Evolutionary conservation across 2,797 vertebrate genomes (phyloP).

Genomic region (Ambastaia sidthimunki): DNA sequence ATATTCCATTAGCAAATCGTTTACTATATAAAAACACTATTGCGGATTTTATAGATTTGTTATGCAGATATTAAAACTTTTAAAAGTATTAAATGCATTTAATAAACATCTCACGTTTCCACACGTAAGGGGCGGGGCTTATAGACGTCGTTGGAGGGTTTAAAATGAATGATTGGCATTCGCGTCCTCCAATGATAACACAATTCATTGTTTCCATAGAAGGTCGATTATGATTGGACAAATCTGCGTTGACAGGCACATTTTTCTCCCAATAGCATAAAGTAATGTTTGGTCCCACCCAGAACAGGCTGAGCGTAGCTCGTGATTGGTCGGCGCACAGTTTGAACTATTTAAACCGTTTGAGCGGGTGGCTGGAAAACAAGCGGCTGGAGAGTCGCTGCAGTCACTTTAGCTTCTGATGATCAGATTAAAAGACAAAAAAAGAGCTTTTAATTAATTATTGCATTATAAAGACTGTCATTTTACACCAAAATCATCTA

Average conservation of each 20-base stretch:
- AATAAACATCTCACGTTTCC: neutral
- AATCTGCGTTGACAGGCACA: neutral
- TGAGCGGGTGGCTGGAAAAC: neutral
- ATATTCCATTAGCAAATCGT: neutral
- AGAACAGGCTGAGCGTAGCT: neutral
- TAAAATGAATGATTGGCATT: conserved; percentile 48
- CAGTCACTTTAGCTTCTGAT: too few relatives aligned
- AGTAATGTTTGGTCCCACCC: neutral
- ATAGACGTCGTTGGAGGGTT: conserved; percentile 24
- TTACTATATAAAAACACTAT: neutral
- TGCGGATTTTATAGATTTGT: accelerated
- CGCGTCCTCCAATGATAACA: conserved; percentile 1
- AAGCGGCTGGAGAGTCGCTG: too few relatives aligned
- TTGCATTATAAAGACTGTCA: too few relatives aligned
- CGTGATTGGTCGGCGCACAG: conserved; percentile 49
- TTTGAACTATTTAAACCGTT: conserved; percentile 55
- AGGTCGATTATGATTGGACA: conserved; percentile 1
- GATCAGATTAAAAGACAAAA: too few relatives aligned
- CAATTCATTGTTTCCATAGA: neutral
- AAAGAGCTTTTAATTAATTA: too few relatives aligned
- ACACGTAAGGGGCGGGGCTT: conserved; percentile 36
- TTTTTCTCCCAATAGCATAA: neutral
- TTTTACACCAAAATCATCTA: too few relatives aligned
- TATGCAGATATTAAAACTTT: neutral
- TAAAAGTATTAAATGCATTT: neutral